phyloP scores from a whole-genome alignment of 35 echinoderm and acorn worm genomes.

The Diadema setosum region DNA sequence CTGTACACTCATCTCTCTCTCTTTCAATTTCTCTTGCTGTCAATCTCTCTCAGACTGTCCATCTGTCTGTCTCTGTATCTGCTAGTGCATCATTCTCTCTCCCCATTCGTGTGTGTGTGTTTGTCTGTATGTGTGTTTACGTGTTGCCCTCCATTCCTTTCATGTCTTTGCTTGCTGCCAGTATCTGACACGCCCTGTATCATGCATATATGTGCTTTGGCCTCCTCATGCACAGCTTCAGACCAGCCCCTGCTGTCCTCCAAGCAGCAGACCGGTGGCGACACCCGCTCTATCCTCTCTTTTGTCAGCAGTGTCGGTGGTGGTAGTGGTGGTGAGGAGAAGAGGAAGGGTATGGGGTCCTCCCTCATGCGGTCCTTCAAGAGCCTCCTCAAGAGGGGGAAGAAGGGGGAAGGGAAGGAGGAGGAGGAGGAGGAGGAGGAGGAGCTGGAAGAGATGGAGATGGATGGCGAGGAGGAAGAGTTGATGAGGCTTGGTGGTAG shows the following conservation, averaged over 20 bases:
- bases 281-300: background rate
- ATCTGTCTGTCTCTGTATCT: background rate
- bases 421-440: background rate
- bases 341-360: background rate
- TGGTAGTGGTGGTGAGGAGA: background rate
- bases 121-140: background rate
- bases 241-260: background rate
- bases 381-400: background rate
- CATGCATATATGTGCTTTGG: background rate
- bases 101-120: background rate
- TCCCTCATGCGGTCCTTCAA: constrained; percentile 4
- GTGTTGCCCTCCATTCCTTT: background rate
- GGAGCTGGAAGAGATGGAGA: background rate
- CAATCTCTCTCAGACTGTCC: background rate
- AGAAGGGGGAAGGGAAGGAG: background rate
- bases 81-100: background rate
- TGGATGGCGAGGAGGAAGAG: background rate
- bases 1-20: background rate
- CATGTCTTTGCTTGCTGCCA: background rate
- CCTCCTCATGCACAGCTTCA: background rate
- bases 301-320: background rate
- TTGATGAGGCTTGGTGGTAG: background rate
- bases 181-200: background rate
- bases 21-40: background rate
- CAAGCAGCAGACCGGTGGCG: background rate